Evolutionary conservation across 2,113 vertebrate species (phyloP).

Genomic region (Nothobranchius kuhntae): DNA sequence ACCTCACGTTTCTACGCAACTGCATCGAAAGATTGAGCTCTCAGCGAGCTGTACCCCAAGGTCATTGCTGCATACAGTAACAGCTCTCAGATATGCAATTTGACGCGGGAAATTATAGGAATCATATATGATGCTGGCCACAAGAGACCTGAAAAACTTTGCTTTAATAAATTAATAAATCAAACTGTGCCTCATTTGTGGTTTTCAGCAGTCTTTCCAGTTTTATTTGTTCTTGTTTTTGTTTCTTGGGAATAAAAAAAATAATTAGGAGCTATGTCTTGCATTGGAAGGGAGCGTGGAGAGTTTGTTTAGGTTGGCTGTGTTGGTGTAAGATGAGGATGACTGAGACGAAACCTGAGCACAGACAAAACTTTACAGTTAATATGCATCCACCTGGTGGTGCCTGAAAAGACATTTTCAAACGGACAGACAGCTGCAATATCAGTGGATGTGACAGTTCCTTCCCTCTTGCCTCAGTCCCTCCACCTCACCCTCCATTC

Average conservation of each 20-base stretch:
- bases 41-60: constrained; percentile 56
- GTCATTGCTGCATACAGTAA: constrained; percentile 62
- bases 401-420: constrained; percentile 68
- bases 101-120: constrained; percentile 30
- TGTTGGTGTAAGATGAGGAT: constrained; percentile 32
- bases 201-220: background rate
- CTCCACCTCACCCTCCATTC: constrained; percentile 43
- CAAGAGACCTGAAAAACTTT: constrained; percentile 10
- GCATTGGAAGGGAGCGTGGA: constrained; percentile 26
- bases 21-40: constrained; percentile 34
- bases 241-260: constrained; percentile 4
- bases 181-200: constrained; percentile 16
- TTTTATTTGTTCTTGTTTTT: constrained; percentile 13
- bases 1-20: constrained; percentile 38
- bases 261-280: constrained; percentile 19
- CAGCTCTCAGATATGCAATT: constrained; percentile 55
- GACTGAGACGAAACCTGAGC: constrained; percentile 43
- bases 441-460: constrained; percentile 70
- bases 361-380: constrained; percentile 67
- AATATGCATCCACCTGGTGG: constrained; percentile 65
- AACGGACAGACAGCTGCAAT: constrained; percentile 71
- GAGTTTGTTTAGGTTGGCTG: constrained; percentile 19
- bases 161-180: constrained; percentile 38
- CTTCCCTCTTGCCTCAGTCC: constrained; percentile 41
- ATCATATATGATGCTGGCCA: constrained; percentile 31